Evolutionary conservation across 1,140 invertebrate species (phyloP).

Genomic region (Drosophila serrata): DNA sequence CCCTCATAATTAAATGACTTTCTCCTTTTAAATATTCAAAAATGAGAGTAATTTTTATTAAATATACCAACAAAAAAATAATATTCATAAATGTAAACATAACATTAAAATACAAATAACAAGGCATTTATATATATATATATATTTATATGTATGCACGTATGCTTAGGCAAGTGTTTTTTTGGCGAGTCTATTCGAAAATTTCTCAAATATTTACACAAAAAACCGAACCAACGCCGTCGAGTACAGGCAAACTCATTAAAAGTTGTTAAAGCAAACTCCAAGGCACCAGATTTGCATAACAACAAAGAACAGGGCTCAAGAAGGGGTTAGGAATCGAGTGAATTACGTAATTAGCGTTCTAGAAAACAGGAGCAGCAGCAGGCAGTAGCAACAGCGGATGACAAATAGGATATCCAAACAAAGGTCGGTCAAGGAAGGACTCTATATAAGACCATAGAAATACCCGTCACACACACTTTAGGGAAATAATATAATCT

Average conservation of each 20-base stretch:
- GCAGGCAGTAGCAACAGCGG: background rate
- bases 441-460: background rate
- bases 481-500: background rate
- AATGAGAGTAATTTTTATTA: conserved; percentile 26
- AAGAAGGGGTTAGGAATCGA: conserved; percentile 11
- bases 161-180: conserved; percentile 40
- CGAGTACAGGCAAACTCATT: conserved; percentile 43
- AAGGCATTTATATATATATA: conserved; percentile 14
- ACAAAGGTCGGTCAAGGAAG: background rate
- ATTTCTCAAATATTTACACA: conserved; percentile 70
- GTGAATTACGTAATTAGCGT: conserved; percentile 43
- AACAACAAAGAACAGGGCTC: conserved; percentile 30
- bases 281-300: conserved; percentile 17
- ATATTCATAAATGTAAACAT: conserved; percentile 19
- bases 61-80: conserved; percentile 20
- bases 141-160: background rate
- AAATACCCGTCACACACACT: background rate
- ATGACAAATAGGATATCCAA: conserved; percentile 9
- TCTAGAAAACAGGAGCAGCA: conserved; percentile 1
- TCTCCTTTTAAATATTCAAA: background rate
- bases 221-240: conserved; percentile 29
- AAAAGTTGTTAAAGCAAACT: conserved; percentile 44
- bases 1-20: background rate
- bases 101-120: conserved; percentile 33
- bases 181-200: conserved; percentile 57